Percentiles rank a stretch among this genome's conserved stretches.
Conservation (phyloP, 2,797 vertebrate genomes). For the Cetoscarus ocellatus region DNA sequence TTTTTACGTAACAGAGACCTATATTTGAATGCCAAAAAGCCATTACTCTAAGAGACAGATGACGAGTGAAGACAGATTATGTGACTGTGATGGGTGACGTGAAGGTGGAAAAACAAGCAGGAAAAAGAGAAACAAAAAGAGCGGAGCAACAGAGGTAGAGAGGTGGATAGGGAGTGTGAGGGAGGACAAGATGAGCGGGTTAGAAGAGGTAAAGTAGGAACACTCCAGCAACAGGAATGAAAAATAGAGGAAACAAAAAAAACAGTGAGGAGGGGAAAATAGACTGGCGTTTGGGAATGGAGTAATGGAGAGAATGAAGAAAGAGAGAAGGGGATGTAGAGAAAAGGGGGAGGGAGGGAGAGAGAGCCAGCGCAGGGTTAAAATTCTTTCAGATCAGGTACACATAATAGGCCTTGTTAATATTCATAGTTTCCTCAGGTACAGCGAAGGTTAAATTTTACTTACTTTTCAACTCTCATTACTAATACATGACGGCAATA, state of each 20-base stretch:
- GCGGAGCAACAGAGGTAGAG: background rate
- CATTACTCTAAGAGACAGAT: background rate
- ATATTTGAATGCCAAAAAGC: background rate
- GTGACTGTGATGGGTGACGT: background rate
- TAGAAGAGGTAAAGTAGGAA: background rate
- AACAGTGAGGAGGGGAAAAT: background rate
- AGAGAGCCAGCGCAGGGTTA: constrained; percentile 68
- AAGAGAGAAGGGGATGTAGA: constrained; percentile 13
- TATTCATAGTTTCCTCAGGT: constrained; percentile 89
- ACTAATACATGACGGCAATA: constrained; percentile 90
- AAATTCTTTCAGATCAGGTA: constrained; percentile 90
- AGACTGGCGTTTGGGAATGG: background rate
- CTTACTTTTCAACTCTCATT: constrained; percentile 90
- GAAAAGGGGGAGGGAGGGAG: constrained; percentile 22
- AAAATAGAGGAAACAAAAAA: background rate
- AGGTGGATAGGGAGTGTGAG: background rate
- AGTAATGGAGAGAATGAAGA: background rate
- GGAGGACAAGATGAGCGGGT: background rate
- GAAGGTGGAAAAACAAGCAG: background rate
- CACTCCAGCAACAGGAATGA: too few species aligned
- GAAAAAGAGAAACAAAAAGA: background rate
- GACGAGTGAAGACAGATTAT: background rate
- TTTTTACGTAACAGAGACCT: background rate
- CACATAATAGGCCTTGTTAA: constrained; percentile 89
- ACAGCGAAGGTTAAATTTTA: constrained; percentile 90